These are phyloP conservation scores for Xiphophorus birchmanni DNA, from an alignment of 2,797 vertebrate species.

Conservation along the genomic window DNA sequence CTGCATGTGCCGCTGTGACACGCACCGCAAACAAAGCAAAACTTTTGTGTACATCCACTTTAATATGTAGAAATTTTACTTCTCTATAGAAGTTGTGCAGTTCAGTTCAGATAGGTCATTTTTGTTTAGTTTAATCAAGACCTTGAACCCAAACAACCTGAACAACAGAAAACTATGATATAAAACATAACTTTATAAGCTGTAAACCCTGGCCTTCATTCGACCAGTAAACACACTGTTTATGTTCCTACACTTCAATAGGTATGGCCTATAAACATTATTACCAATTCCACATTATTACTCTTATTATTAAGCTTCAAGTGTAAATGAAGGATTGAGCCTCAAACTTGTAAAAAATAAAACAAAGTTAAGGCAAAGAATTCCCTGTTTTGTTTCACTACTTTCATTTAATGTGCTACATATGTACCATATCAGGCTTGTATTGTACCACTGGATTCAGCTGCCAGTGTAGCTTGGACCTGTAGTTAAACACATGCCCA, in stretches of 20 bases:
- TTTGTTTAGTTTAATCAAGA: background rate
- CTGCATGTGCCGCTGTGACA: background rate
- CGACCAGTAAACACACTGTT: background rate
- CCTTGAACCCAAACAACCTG: background rate
- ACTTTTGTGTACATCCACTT: background rate
- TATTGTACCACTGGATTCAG: background rate
- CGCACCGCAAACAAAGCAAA: background rate
- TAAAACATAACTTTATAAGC: background rate
- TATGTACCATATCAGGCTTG: background rate
- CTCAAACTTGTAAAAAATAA: background rate
- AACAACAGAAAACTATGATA: background rate
- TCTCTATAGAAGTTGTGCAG: background rate
- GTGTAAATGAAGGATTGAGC: background rate
- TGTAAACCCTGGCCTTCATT: background rate
- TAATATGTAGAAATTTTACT: background rate
- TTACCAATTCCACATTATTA: background rate
- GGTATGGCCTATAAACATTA: background rate
- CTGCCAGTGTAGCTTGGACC: background rate
- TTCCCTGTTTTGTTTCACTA: background rate
- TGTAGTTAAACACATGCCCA: constrained; percentile 1
- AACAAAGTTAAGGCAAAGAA: background rate
- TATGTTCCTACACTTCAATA: background rate
- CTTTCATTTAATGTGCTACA: background rate
- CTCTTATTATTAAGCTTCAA: background rate
- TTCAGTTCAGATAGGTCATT: background rate